A percentile compares a stretch with the other conserved stretches of the same genome.
These are phyloP conservation scores for Coenonympha arcania DNA, from an alignment of 2,888 invertebrate species.

Conservation along the genomic window DNA sequence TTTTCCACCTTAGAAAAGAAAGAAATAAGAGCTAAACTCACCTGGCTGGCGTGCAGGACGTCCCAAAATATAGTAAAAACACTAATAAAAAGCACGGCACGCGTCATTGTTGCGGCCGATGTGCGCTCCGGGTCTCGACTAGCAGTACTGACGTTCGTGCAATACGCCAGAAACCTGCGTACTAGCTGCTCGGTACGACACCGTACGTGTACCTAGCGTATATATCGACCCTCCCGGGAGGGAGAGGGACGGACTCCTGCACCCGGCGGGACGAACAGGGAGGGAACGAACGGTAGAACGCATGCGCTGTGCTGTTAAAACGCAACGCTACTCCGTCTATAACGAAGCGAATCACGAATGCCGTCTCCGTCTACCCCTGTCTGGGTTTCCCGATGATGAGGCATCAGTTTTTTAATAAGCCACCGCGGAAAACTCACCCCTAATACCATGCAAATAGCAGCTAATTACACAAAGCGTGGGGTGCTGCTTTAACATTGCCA, in stretches of 20 bases:
- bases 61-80: constrained; percentile 75
- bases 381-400: constrained; percentile 69
- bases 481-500: constrained; percentile 20
- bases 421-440: constrained; percentile 18
- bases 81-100: constrained; percentile 75
- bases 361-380: constrained; percentile 67
- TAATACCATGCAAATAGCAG: constrained; percentile 15
- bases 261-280: constrained; percentile 38
- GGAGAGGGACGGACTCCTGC: constrained; percentile 41
- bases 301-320: constrained; percentile 61
- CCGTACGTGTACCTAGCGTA: constrained; percentile 69
- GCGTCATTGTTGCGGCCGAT: constrained; percentile 76
- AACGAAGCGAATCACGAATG: constrained; percentile 60
- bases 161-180: constrained; percentile 68
- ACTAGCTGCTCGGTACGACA: constrained; percentile 59
- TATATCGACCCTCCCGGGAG: constrained; percentile 71
- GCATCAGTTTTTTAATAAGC: constrained; percentile 53
- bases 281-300: constrained; percentile 55
- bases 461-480: constrained; percentile 17
- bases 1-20: constrained; percentile 28
- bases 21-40: constrained; percentile 44
- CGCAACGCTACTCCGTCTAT: constrained; percentile 46
- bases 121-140: constrained; percentile 49
- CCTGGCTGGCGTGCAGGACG: constrained; percentile 74
- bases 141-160: constrained; percentile 52